A percentile compares a stretch with the other conserved stretches of the same genome.
Conservation (phyloP, 2,888 invertebrate genomes). For the Andrena hattorfiana region DNA sequence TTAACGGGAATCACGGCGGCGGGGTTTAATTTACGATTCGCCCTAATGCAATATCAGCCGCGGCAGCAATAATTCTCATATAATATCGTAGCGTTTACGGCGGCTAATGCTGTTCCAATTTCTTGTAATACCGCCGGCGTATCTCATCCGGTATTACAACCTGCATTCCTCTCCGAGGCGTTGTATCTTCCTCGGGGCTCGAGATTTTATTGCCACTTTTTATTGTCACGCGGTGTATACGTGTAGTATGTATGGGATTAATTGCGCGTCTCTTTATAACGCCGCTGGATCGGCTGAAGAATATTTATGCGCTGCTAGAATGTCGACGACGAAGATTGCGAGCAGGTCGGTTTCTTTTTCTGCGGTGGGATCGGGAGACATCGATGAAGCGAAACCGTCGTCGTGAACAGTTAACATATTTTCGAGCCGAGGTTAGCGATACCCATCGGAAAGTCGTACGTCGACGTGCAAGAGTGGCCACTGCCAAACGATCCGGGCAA, state of each 20-base stretch:
- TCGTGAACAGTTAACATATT: neutral
- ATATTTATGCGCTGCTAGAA: slow-evolving; percentile 11
- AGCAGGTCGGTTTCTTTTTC: neutral
- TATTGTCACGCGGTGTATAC: slow-evolving; percentile 38
- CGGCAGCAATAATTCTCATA: slow-evolving; percentile 51
- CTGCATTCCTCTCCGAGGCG: slow-evolving; percentile 48
- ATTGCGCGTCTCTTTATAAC: slow-evolving; percentile 51
- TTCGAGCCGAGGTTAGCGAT: slow-evolving; percentile 9
- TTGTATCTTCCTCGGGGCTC: slow-evolving; percentile 24
- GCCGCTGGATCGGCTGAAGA: slow-evolving; percentile 24
- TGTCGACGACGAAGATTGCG: slow-evolving; percentile 17
- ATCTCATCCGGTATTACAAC: slow-evolving; percentile 59
- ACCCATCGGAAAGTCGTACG: neutral
- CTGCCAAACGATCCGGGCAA: slow-evolving; percentile 51
- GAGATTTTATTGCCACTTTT: slow-evolving; percentile 60
- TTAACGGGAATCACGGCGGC: slow-evolving; percentile 44
- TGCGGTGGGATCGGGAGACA: slow-evolving; percentile 1
- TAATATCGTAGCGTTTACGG: slow-evolving; percentile 59
- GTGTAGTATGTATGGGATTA: slow-evolving; percentile 34
- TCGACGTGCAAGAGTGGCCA: slow-evolving; percentile 12
- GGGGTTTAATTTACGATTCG: slow-evolving; percentile 47
- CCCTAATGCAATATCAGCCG: slow-evolving; percentile 36
- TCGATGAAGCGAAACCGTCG: neutral
- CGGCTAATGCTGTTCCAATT: slow-evolving; percentile 60
- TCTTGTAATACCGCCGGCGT: slow-evolving; percentile 61